These are phyloP conservation scores for Meandrina meandrites DNA, from an alignment of 92 coral and sea anemone genomes.

Conservation along the genomic window DNA sequence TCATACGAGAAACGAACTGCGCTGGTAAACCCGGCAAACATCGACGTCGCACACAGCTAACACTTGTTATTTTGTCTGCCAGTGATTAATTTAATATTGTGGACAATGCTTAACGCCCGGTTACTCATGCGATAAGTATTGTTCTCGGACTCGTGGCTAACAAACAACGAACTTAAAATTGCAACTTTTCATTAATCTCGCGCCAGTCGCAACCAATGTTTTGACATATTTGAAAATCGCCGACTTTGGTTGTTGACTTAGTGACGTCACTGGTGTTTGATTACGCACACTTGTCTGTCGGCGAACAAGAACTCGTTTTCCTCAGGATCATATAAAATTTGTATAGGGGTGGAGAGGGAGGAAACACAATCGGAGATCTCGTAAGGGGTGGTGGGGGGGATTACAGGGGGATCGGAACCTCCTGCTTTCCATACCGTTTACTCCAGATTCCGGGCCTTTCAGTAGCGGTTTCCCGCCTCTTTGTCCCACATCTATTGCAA, in stretches of 20 bases:
- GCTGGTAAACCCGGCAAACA: background rate
- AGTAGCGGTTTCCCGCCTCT: no score
- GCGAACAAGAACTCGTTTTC: no score
- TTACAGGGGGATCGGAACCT: no score
- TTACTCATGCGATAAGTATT: conserved; percentile 23
- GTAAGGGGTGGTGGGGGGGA: no score
- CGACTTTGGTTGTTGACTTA: background rate
- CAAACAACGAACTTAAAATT: background rate
- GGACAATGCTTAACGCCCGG: conserved; percentile 23
- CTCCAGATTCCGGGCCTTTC: no score
- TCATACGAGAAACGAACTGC: background rate
- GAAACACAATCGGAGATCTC: no score
- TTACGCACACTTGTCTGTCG: background rate
- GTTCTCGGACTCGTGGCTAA: background rate
- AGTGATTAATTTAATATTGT: conserved; percentile 6
- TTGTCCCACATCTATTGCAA: no score
- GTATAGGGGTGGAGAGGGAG: no score
- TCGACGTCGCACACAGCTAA: background rate
- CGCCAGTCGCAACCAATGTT: background rate
- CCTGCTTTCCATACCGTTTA: no score
- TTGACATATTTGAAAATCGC: background rate
- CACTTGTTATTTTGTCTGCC: background rate
- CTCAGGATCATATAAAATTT: no score
- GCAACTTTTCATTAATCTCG: background rate
- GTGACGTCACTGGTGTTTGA: background rate